Percentiles rank a stretch among this genome's conserved stretches.
Conservation (phyloP, 2,113 vertebrate genomes). For the Phodopus roborovskii region DNA sequence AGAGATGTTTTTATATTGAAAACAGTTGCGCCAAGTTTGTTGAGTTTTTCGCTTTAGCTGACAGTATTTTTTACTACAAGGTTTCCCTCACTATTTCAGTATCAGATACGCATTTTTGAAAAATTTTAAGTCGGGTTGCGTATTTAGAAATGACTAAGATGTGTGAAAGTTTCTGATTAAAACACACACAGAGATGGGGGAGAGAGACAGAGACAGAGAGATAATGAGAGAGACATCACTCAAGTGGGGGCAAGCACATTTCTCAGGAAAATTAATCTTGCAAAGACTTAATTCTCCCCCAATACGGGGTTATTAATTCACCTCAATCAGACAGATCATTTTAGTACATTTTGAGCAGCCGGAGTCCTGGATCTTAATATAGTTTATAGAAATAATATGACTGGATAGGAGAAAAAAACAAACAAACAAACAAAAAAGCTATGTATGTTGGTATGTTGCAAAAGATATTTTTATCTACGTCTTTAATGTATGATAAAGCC, state of each 20-base stretch:
- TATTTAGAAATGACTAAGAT: constrained; percentile 52
- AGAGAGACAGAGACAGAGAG: too few species aligned
- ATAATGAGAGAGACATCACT: too few species aligned
- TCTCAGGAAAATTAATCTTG: constrained; percentile 29
- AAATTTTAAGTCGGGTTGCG: constrained; percentile 25
- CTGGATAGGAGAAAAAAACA: background rate
- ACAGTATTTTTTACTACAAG: background rate
- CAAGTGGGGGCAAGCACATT: background rate
- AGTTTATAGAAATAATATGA: constrained; percentile 5
- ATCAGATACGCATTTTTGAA: constrained; percentile 4
- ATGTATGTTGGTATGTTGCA: background rate
- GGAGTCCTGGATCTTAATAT: background rate
- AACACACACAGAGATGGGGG: background rate
- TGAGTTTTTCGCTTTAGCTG: constrained; percentile 39
- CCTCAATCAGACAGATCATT: background rate
- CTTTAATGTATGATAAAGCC: constrained; percentile 12
- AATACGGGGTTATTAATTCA: constrained; percentile 29
- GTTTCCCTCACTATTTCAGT: constrained; percentile 3
- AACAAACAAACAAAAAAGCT: background rate
- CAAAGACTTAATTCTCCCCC: constrained; percentile 35
- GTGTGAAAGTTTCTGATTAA: constrained; percentile 1
- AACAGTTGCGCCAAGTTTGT: background rate
- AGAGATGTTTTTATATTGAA: background rate
- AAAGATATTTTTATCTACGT: constrained; percentile 7
- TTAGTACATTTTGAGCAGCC: constrained; percentile 3